Evolutionary conservation across 2,113 vertebrate species (phyloP).

Genomic region (Pedionomus torquatus): DNA sequence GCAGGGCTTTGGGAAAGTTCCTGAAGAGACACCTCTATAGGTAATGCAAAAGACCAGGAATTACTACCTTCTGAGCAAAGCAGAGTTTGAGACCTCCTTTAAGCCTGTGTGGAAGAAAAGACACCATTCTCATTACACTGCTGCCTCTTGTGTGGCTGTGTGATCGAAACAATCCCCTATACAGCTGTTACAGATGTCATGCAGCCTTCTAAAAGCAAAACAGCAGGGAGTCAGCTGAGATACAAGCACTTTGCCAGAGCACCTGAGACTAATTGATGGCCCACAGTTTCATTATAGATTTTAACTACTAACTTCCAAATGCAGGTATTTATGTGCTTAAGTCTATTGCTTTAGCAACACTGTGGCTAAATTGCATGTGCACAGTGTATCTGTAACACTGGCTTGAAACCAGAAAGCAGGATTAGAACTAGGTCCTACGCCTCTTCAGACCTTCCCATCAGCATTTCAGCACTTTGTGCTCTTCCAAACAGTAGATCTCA

Average conservation of each 20-base stretch:
- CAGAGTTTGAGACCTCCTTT: not conserved
- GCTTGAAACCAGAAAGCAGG: not conserved
- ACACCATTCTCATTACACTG: not conserved
- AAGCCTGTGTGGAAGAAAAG: not conserved
- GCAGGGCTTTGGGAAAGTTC: not conserved
- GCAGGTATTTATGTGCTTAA: not conserved
- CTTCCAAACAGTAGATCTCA: not conserved
- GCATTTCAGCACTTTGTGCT: not conserved
- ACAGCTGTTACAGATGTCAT: not conserved
- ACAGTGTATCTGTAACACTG: not conserved
- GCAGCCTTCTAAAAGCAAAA: not conserved
- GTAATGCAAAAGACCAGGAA: not conserved
- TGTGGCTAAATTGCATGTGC: not conserved
- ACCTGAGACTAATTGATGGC: not conserved
- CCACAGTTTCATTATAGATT: not conserved
- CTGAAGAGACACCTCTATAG: not conserved
- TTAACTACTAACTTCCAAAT: not conserved
- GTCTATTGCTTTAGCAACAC: not conserved
- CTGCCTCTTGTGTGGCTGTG: not conserved
- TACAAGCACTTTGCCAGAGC: not conserved
- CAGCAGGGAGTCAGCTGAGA: not conserved
- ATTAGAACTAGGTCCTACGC: not conserved
- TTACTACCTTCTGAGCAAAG: not conserved
- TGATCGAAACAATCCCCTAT: not conserved
- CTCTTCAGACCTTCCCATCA: not conserved